Base-by-base conservation (phyloP, 2,797 vertebrate species). In the Xenopus petersii region DNA sequence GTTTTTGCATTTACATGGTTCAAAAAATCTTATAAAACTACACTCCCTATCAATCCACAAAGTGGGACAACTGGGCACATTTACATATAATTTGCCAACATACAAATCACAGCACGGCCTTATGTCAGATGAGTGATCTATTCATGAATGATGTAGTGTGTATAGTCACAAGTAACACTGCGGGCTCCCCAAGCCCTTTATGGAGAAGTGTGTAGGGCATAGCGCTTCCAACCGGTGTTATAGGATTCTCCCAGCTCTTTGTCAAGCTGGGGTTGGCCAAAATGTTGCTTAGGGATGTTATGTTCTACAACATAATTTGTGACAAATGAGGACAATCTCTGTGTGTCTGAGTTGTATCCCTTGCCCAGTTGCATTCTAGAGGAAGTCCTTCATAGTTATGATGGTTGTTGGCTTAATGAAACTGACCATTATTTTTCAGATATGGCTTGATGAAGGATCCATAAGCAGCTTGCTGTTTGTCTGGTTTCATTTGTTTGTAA, bases 371-470 rank as follows among this genome's bases (percentile, higher is more conserved):
- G 26, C 2, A 30, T 30, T 30, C 26, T 30, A 2, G 26, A 30
- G 26, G 26, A 30, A 30, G 26, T 30, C 4, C 26, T 4, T 30
- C 26, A 30, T 30, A 30, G 26, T 30, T 30, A 30, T 42, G 36
- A 42, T 42, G 5, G 21, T 9, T 42, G 36, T 42, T 42, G 36
- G 36, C 5, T 42, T 42, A 42, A 42, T 54, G 12, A 54, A 17
- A 24, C 26, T 66, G 42, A 76, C 74, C 74, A 60, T 71, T 76
- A 42, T 36, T 46, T 26, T 56, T 71, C 15, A 76, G 24, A 13
- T 76, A 76, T 0, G 74, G 68, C n/a, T 66, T 76, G 62, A 71
- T 66, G 7, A 71, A 59, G 13, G 26, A 36, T 16, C 12, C 30
- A 59, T 76, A 76, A 10, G 49, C 55, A 9, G 36, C 5, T 66